Conservation (phyloP, 2,888 invertebrate species). For the Ditylenchus weischeri region DNA sequence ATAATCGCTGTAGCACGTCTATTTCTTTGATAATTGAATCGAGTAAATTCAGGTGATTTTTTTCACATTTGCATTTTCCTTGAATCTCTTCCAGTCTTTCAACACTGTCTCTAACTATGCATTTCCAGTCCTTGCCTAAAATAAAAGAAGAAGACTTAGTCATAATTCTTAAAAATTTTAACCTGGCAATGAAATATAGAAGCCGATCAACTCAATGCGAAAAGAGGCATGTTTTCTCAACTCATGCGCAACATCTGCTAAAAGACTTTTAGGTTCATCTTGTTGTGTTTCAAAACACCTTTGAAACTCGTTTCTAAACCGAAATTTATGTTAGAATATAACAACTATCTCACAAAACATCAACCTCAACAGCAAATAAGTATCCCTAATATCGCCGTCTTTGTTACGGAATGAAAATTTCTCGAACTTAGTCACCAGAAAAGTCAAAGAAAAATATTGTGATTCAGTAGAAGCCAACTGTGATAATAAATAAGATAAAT, state of each 20-base stretch:
- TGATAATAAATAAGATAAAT: not conserved
- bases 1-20: not conserved
- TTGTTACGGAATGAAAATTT: constrained; percentile 31
- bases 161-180: no score
- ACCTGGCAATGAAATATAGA: constrained; percentile 7
- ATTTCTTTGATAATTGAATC: not conserved
- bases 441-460: constrained; percentile 25
- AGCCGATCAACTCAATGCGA: constrained; percentile 15
- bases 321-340: not conserved
- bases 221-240: constrained; percentile 1
- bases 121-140: constrained; percentile 6
- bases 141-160: no score
- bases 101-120: not conserved
- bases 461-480: constrained; percentile 27
- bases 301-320: constrained; percentile 11
- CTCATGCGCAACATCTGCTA: not conserved
- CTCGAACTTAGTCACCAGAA: constrained; percentile 24
- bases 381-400: constrained; percentile 27
- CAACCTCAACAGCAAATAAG: constrained; percentile 19
- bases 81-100: constrained; percentile 7
- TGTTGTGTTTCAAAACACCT: constrained; percentile 1
- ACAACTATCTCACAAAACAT: not conserved
- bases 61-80: not conserved
- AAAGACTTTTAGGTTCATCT: not conserved
- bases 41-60: not conserved